A percentile compares a stretch with the other conserved stretches of the same genome.
These are phyloP conservation scores for Enteromius thamalakanensis DNA, from an alignment of 2,797 vertebrate species.

Conservation along the genomic window DNA sequence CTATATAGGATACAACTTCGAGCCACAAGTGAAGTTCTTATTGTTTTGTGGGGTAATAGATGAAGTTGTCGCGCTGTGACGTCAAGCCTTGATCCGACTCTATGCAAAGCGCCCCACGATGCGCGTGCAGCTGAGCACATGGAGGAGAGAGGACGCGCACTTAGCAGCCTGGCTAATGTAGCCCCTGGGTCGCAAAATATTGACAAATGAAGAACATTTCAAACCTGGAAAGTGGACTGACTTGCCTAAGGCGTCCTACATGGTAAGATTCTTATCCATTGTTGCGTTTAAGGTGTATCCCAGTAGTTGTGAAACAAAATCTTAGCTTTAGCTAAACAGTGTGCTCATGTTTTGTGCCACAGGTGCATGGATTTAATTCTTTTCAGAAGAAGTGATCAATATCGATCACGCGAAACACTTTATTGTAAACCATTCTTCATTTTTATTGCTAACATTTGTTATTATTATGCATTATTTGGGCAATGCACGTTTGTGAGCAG, in stretches of 20 bases:
- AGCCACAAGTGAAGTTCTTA: background rate
- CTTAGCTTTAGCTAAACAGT: constrained; percentile 35
- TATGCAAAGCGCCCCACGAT: constrained; percentile 35
- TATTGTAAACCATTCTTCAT: background rate
- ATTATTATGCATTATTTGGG: background rate
- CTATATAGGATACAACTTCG: background rate
- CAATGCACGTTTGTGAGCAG: background rate
- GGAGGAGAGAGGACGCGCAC: constrained; percentile 56
- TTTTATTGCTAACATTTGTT: background rate
- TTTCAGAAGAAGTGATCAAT: background rate
- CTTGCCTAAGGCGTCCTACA: constrained; percentile 21
- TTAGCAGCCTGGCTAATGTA: constrained; percentile 55
- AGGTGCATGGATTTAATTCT: constrained; percentile 39
- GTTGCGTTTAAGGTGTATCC: background rate
- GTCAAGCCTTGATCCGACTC: constrained; percentile 30
- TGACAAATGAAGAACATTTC: background rate
- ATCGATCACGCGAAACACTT: background rate
- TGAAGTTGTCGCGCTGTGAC: constrained; percentile 22
- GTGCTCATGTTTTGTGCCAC: constrained; percentile 39
- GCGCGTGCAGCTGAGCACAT: constrained; percentile 61
- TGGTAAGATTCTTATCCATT: constrained; percentile 49
- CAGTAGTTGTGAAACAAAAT: background rate
- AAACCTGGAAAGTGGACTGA: background rate
- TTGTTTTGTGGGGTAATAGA: background rate
- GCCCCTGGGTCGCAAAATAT: background rate